phyloP scores from a whole-genome alignment of 2,888 invertebrate genomes.

The Drosophila anomalata region DNA sequence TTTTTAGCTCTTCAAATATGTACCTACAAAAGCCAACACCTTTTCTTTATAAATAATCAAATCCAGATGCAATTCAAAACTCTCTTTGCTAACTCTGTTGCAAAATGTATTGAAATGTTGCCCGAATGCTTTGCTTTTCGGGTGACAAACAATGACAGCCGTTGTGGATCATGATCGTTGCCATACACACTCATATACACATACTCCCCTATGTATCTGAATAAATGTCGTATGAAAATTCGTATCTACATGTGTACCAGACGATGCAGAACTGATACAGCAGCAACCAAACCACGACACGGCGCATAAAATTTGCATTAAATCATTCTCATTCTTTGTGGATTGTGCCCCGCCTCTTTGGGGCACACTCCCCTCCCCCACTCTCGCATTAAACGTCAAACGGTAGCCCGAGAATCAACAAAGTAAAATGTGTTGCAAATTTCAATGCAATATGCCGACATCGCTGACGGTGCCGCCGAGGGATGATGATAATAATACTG shows the following conservation, averaged over 20 bases:
- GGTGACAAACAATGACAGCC: slow-evolving; percentile 49
- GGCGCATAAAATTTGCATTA: slow-evolving; percentile 76
- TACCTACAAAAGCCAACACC: not conserved
- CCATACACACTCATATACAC: slow-evolving; percentile 10
- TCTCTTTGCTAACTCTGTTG: slow-evolving; percentile 29
- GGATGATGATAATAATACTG: slow-evolving; percentile 40
- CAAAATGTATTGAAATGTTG: slow-evolving; percentile 61
- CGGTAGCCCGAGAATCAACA: slow-evolving; percentile 71
- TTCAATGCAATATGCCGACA: slow-evolving; percentile 75
- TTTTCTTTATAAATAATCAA: slow-evolving; percentile 17
- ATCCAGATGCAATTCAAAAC: slow-evolving; percentile 36
- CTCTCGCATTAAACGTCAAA: slow-evolving; percentile 62
- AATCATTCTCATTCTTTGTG: slow-evolving; percentile 57
- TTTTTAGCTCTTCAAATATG: not conserved
- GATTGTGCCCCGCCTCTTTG: slow-evolving; percentile 14
- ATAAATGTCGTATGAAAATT: not conserved
- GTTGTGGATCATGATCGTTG: slow-evolving; percentile 42
- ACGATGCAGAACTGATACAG: slow-evolving; percentile 28
- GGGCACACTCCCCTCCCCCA: slow-evolving; percentile 1
- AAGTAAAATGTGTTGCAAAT: slow-evolving; percentile 77
- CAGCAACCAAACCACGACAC: slow-evolving; percentile 8
- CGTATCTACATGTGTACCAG: not conserved
- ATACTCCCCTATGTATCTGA: not conserved
- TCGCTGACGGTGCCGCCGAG: slow-evolving; percentile 26
- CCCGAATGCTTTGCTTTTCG: slow-evolving; percentile 36